phyloP scores from a whole-genome alignment of 2,113 vertebrate genomes.

The Tenrec ecaudatus region DNA sequence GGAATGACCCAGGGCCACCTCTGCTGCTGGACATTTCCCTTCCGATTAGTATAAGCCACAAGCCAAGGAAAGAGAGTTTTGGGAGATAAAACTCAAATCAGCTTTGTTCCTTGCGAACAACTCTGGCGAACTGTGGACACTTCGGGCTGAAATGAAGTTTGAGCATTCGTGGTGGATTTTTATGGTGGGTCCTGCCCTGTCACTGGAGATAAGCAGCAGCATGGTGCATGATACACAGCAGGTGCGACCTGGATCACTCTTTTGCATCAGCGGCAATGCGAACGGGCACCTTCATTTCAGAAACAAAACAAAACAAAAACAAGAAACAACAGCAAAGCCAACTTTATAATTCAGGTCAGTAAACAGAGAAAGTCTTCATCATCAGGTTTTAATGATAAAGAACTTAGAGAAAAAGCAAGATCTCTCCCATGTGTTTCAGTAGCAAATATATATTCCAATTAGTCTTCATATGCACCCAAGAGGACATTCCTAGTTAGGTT shows the following conservation, averaged over 20 bases:
- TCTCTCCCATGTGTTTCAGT: background rate
- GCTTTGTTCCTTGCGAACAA: constrained; percentile 69
- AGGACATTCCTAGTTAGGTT: constrained; percentile 11
- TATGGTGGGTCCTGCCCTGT: constrained; percentile 66
- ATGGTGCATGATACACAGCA: constrained; percentile 26
- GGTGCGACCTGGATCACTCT: constrained; percentile 20
- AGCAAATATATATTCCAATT: constrained; percentile 60
- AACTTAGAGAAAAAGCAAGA: constrained; percentile 32
- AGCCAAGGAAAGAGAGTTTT: constrained; percentile 37
- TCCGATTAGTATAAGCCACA: constrained; percentile 70
- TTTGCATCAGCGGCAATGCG: constrained; percentile 69
- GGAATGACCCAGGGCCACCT: constrained; percentile 21
- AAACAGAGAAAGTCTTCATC: constrained; percentile 62
- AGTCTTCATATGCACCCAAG: background rate
- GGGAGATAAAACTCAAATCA: constrained; percentile 73
- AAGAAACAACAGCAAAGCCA: background rate
- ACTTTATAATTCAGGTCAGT: constrained; percentile 43
- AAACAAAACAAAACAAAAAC: background rate
- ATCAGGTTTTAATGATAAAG: constrained; percentile 51
- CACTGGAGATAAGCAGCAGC: constrained; percentile 66
- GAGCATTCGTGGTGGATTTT: constrained; percentile 58
- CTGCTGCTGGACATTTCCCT: constrained; percentile 49
- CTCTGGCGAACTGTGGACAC: constrained; percentile 71
- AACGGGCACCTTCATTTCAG: constrained; percentile 61
- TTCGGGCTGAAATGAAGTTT: constrained; percentile 67